Evolutionary conservation across 1,140 invertebrate species (phyloP).

Genomic region (Cepaea nemoralis): DNA sequence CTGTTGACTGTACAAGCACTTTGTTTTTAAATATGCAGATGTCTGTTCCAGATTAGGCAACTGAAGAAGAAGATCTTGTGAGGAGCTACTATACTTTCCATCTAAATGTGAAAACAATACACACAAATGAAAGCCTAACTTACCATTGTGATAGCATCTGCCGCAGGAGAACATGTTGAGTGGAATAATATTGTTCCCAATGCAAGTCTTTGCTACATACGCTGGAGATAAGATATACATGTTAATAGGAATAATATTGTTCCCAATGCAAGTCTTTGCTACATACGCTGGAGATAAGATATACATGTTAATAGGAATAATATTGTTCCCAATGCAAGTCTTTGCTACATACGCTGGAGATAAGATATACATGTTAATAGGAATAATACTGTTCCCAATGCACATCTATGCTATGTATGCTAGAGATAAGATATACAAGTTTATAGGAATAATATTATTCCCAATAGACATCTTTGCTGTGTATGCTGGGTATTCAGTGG

Average conservation of each 20-base stretch:
- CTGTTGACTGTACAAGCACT: too few relatives aligned
- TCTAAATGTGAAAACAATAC: too few relatives aligned
- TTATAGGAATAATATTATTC: too few relatives aligned
- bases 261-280: conserved; percentile 29
- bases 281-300: conserved; percentile 24
- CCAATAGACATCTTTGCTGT: too few relatives aligned
- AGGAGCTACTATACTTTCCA: too few relatives aligned
- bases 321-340: conserved; percentile 13
- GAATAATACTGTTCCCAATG: conserved; percentile 16
- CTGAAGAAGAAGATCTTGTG: too few relatives aligned
- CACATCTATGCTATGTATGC: conserved; percentile 28
- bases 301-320: conserved; percentile 33
- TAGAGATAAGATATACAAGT: too few relatives aligned
- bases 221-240: conserved; percentile 32
- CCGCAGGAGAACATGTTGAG: conserved; percentile 36
- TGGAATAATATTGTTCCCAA: conserved; percentile 19
- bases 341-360: conserved; percentile 31
- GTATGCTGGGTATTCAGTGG: too few relatives aligned
- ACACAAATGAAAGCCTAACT: too few relatives aligned
- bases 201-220: conserved; percentile 28
- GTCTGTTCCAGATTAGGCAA: too few relatives aligned
- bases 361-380: conserved; percentile 36
- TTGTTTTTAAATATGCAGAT: too few relatives aligned
- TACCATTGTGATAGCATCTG: conserved; percentile 27
- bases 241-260: conserved; percentile 14